Percentiles rank a stretch among this genome's conserved stretches.
These are phyloP conservation scores for Digitonthophagus gazella DNA, from an alignment of 2,888 invertebrate species.

Conservation along the genomic window DNA sequence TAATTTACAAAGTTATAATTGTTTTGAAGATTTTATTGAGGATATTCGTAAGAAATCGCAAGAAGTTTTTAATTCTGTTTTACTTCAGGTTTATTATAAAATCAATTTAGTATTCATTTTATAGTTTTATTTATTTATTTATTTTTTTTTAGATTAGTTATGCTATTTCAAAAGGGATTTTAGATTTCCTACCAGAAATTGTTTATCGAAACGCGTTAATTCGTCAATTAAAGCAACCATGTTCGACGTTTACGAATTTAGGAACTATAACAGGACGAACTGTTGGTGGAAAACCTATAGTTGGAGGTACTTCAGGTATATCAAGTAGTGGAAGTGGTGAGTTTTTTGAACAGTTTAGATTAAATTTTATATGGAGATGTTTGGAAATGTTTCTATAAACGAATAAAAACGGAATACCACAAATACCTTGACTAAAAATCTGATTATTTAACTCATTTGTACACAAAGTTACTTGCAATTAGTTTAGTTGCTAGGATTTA, in stretches of 20 bases:
- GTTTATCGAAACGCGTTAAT: not conserved
- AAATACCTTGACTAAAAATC: no score
- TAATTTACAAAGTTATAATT: not conserved
- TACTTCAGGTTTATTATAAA: not conserved
- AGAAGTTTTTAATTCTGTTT: not conserved
- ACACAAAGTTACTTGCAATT: no score
- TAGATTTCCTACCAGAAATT: not conserved
- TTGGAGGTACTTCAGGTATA: not conserved
- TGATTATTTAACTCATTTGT: no score
- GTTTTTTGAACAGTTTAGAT: no score
- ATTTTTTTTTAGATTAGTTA: not conserved
- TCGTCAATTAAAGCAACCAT: not conserved
- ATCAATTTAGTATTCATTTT: no score
- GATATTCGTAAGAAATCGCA: not conserved
- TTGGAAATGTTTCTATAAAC: no score
- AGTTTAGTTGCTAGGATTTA: no score
- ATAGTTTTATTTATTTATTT: not conserved
- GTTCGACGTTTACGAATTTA: not conserved
- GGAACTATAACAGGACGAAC: not conserved
- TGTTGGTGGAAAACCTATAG: not conserved
- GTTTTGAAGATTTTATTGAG: not conserved
- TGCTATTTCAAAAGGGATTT: not conserved
- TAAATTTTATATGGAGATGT: no score
- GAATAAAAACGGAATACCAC: no score
- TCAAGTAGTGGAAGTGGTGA: not conserved